A percentile compares a stretch with the other conserved stretches of the same genome.
Conservation (phyloP, 1,140 invertebrate species). For the Batillaria attramentaria region DNA sequence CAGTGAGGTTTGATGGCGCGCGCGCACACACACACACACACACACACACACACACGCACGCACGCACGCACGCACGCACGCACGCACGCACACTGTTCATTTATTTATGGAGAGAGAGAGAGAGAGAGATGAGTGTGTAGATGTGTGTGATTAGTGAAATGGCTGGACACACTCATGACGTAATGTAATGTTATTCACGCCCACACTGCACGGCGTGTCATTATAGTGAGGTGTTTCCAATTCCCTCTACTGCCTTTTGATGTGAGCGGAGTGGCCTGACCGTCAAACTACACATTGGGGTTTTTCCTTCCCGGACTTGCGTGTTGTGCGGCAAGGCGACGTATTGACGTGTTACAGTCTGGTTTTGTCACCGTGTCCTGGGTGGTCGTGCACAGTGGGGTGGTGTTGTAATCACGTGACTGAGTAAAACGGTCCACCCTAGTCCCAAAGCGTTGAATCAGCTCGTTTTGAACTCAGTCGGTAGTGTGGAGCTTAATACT, state of each 20-base stretch:
- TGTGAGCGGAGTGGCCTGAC: too few species aligned
- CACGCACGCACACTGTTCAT: not conserved
- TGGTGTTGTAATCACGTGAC: too few species aligned
- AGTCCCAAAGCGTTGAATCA: too few species aligned
- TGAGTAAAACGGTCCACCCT: too few species aligned
- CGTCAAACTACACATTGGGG: too few species aligned
- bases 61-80: not conserved
- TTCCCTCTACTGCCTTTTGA: not conserved
- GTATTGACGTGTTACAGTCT: too few species aligned
- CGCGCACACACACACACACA: slow-evolving; percentile 12
- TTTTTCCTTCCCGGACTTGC: too few species aligned
- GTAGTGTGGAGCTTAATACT: too few species aligned
- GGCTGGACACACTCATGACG: not conserved
- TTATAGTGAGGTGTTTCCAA: not conserved
- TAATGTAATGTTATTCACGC: not conserved
- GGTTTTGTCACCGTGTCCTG: too few species aligned
- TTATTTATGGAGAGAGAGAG: not conserved
- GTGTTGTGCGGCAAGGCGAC: too few species aligned
- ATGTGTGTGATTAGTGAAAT: not conserved
- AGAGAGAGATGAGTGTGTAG: not conserved
- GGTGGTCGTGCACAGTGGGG: too few species aligned
- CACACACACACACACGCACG: not conserved
- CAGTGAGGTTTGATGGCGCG: not conserved
- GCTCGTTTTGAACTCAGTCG: too few species aligned
- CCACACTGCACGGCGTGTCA: not conserved